Conservation (phyloP, 2,888 invertebrate genomes). For the Drosophila engyochracea region DNA sequence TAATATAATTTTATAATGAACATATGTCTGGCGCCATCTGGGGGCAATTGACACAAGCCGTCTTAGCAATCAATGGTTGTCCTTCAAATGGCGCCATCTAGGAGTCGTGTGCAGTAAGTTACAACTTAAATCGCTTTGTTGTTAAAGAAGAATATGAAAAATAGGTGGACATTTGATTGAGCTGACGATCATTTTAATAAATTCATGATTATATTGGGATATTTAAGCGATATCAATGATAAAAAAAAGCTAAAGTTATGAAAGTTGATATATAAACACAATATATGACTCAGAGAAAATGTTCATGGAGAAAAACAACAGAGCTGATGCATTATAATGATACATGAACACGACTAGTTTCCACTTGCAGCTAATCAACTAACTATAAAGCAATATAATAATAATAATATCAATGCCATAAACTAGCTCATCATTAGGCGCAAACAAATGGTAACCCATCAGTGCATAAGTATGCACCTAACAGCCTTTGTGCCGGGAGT, state of each 20-base stretch:
- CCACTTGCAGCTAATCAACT: background rate
- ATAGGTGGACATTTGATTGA: background rate
- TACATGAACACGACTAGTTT: background rate
- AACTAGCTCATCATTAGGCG: slow-evolving; percentile 1
- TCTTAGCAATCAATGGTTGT: background rate
- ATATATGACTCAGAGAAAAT: background rate
- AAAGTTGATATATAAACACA: background rate
- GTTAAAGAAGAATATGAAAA: background rate
- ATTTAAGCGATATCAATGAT: too few relatives aligned
- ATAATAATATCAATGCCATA: slow-evolving; percentile 8
- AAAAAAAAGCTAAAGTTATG: background rate
- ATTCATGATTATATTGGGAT: background rate
- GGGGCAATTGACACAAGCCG: background rate
- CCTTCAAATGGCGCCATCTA: slow-evolving; percentile 17
- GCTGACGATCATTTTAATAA: background rate
- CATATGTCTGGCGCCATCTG: slow-evolving; percentile 20
- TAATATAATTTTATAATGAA: background rate
- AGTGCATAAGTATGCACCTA: slow-evolving; percentile 38
- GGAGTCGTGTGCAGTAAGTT: background rate
- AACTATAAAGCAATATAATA: background rate
- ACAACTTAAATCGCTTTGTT: background rate
- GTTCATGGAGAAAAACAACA: background rate
- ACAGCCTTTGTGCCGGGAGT: slow-evolving; percentile 43
- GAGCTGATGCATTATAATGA: background rate
- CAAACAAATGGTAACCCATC: slow-evolving; percentile 20